Conservation (phyloP, 2,888 invertebrate genomes). For the Ophraella communa region DNA sequence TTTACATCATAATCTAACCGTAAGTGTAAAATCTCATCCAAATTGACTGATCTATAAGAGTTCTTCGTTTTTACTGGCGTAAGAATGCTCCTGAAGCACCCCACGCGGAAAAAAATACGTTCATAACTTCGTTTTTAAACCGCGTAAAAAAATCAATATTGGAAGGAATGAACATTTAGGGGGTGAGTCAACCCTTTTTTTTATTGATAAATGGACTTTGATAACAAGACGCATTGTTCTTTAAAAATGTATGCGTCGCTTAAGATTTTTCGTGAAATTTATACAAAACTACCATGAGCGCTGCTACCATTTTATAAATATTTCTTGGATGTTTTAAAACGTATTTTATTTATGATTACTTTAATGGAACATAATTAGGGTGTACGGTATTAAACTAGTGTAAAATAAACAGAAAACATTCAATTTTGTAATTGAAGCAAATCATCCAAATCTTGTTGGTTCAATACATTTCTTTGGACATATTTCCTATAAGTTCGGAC, state of each 20-base stretch:
- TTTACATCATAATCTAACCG: too few species aligned
- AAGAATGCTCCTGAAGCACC: slow-evolving; percentile 46
- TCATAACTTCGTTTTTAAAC: slow-evolving; percentile 44
- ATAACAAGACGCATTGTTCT: slow-evolving; percentile 24
- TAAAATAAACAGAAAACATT: too few species aligned
- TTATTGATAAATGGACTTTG: slow-evolving; percentile 25
- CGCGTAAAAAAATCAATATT: slow-evolving; percentile 39
- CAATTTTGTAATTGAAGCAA: too few species aligned
- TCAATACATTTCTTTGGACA: too few species aligned
- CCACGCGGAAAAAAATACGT: slow-evolving; percentile 43
- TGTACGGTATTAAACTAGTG: too few species aligned
- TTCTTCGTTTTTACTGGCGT: slow-evolving; percentile 25
- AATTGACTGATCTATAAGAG: slow-evolving; percentile 11
- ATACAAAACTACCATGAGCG: background rate
- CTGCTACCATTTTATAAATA: background rate
- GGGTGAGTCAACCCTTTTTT: slow-evolving; percentile 34
- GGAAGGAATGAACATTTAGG: slow-evolving; percentile 26
- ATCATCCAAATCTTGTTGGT: too few species aligned
- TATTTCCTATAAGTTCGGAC: too few species aligned
- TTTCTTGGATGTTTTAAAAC: too few species aligned
- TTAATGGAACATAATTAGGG: background rate
- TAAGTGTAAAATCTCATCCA: background rate
- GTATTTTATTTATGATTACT: background rate
- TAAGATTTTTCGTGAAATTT: background rate
- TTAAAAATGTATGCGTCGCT: background rate